These are phyloP conservation scores for Actenoides hombroni DNA, from an alignment of 2,113 vertebrate species.

Conservation along the genomic window DNA sequence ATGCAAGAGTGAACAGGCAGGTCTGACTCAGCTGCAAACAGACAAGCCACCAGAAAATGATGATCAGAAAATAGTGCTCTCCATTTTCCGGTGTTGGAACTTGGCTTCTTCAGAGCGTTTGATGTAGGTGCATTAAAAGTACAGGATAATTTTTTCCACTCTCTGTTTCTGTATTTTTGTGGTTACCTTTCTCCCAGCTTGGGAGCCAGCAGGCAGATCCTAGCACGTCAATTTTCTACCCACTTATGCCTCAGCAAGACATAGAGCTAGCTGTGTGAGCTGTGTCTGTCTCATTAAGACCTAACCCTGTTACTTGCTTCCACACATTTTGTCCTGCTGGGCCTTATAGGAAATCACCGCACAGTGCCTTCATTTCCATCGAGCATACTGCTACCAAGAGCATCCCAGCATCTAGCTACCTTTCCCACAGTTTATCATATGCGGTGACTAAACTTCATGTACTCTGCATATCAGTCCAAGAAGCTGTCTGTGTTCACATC, in stretches of 20 bases:
- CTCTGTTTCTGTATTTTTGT: neutral
- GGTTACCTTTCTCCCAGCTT: neutral
- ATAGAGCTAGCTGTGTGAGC: neutral
- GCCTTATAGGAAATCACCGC: neutral
- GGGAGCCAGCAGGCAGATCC: conserved; percentile 37
- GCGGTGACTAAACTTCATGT: neutral
- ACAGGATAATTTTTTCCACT: conserved; percentile 35
- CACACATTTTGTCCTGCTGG: neutral
- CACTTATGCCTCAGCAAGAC: neutral
- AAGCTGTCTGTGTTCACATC: neutral
- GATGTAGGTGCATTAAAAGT: neutral
- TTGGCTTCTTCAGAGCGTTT: neutral
- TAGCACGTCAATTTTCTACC: neutral
- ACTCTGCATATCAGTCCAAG: neutral
- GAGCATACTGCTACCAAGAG: neutral
- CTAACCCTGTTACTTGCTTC: neutral
- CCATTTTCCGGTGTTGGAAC: neutral
- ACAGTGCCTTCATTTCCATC: neutral
- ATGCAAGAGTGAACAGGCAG: neutral
- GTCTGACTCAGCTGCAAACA: neutral
- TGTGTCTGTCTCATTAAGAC: neutral
- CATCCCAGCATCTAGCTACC: neutral
- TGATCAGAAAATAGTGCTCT: neutral
- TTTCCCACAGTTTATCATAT: neutral
- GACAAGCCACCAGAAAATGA: neutral